Evolutionary conservation across 1,140 invertebrate genomes (phyloP).

Genomic region (Stegodyphus mimosarum): DNA sequence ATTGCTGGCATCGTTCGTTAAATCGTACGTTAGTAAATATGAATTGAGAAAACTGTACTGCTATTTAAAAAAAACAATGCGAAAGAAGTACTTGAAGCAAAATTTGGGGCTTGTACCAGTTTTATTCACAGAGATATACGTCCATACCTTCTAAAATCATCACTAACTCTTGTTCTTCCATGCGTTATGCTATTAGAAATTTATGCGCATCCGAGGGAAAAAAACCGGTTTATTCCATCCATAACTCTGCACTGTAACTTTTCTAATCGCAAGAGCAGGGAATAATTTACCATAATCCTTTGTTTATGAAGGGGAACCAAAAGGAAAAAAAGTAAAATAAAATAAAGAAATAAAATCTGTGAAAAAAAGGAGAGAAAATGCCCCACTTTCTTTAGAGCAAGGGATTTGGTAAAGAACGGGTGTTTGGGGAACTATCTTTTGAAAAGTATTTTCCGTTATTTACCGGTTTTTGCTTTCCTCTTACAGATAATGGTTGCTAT

Average conservation of each 20-base stretch:
- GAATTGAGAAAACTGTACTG: too few species aligned
- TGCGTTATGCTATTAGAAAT: not conserved
- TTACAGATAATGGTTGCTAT: not conserved
- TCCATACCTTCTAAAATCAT: too few species aligned
- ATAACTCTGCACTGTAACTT: not conserved
- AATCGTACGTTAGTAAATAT: too few species aligned
- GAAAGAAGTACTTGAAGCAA: too few species aligned
- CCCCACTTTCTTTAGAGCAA: not conserved
- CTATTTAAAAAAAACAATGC: too few species aligned
- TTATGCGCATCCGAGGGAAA: not conserved
- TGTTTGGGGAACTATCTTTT: slow-evolving; percentile 6
- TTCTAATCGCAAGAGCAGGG: slow-evolving; percentile 2
- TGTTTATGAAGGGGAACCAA: not conserved
- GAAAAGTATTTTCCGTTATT: not conserved
- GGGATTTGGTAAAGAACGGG: slow-evolving; percentile 14
- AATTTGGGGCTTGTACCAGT: too few species aligned
- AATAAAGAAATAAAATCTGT: not conserved
- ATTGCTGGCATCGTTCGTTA: too few species aligned
- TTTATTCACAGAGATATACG: too few species aligned
- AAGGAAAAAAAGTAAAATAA: slow-evolving; percentile 6
- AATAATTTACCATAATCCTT: slow-evolving; percentile 24
- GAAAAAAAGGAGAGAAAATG: not conserved
- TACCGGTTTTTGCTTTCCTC: not conserved
- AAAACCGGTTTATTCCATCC: not conserved
- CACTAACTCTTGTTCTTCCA: not conserved